A percentile compares a stretch with the other conserved stretches of the same genome.
Conservation (phyloP, 2,888 invertebrate genomes). For the Pogonocherus hispidulus region DNA sequence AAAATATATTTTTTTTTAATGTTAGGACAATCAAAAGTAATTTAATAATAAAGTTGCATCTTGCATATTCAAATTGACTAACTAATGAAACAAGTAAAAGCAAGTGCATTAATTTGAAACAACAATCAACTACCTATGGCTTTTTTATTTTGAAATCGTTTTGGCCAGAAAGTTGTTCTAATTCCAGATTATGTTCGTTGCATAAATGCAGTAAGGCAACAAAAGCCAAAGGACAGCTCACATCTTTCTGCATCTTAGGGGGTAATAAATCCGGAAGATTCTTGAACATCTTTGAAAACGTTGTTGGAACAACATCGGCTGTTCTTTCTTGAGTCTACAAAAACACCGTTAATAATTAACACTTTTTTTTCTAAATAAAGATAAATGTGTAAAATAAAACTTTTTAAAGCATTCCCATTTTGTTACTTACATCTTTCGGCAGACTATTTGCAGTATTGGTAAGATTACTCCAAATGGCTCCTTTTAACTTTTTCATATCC, state of each 20-base stretch:
- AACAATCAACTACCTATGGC: constrained; percentile 21
- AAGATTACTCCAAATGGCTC: constrained; percentile 78
- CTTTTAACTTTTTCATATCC: constrained; percentile 87
- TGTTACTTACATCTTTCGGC: constrained; percentile 42
- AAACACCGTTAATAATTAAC: no score
- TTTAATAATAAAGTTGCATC: no score
- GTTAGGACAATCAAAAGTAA: no score
- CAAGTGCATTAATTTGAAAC: no score
- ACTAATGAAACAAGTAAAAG: no score
- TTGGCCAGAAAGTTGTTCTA: constrained; percentile 70
- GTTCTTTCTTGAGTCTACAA: constrained; percentile 37
- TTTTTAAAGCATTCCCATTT: no score
- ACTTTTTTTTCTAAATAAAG: no score
- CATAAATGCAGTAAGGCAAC: constrained; percentile 87
- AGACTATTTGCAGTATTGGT: constrained; percentile 44
- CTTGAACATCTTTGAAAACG: constrained; percentile 73
- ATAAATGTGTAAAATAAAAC: no score
- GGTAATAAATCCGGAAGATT: constrained; percentile 73
- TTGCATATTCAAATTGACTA: no score
- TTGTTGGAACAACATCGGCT: constrained; percentile 59
- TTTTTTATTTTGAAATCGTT: constrained; percentile 70
- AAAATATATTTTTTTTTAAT: no score
- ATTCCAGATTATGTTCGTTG: constrained; percentile 80
- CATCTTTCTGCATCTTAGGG: constrained; percentile 77
- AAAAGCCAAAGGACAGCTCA: constrained; percentile 85